Conservation (phyloP, 2,113 vertebrate genomes). For the Aptenodytes patagonicus region DNA sequence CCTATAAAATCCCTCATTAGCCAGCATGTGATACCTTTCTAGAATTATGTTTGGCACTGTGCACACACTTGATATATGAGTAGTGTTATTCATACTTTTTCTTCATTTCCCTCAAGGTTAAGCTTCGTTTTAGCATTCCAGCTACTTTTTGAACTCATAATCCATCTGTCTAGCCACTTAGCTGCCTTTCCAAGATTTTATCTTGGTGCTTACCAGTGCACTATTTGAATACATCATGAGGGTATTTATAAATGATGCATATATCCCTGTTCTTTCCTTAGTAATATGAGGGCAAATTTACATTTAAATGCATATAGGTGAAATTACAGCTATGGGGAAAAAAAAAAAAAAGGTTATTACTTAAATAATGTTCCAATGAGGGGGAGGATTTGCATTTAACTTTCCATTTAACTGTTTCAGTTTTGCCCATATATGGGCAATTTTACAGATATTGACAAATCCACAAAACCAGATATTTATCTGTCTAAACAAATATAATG, state of each 20-base stretch:
- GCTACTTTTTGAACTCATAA: slow-evolving; percentile 32
- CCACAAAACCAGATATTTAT: background rate
- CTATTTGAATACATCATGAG: background rate
- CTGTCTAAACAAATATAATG: background rate
- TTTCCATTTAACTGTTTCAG: background rate
- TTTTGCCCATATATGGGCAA: background rate
- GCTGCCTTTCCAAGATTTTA: background rate
- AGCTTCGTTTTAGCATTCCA: slow-evolving; percentile 4
- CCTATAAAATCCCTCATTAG: background rate
- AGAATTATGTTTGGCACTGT: background rate
- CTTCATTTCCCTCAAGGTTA: slow-evolving; percentile 11
- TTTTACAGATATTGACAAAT: background rate
- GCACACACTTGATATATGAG: background rate
- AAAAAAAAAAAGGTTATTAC: background rate
- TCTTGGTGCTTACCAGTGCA: background rate
- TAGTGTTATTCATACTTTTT: background rate
- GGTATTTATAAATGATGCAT: slow-evolving; percentile 19
- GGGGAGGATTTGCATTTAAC: background rate
- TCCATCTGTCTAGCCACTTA: slow-evolving; percentile 32
- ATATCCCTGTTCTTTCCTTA: background rate
- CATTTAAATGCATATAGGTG: background rate
- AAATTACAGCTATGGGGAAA: background rate
- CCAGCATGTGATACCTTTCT: background rate
- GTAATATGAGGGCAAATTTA: background rate
- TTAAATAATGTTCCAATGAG: background rate